Percentiles rank a stretch among this genome's conserved stretches.
phyloP scores from a whole-genome alignment of 2,113 vertebrate species.

The Meles meles region DNA sequence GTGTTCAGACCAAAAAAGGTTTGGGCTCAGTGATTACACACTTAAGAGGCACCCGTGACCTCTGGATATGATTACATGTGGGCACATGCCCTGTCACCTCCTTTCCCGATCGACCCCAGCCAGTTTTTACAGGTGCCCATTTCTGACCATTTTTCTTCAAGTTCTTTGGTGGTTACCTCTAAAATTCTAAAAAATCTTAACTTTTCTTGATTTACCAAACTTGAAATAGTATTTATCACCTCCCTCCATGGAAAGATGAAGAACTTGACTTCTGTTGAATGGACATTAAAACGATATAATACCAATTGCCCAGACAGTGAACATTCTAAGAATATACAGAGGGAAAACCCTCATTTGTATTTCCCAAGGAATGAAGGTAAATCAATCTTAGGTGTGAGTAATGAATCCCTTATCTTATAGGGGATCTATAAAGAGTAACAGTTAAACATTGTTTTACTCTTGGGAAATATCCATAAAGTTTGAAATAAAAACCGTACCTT shows the following conservation, averaged over 20 bases:
- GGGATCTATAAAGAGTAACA: not conserved
- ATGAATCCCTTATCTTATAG: not conserved
- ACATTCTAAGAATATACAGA: not conserved
- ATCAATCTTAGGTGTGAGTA: not conserved
- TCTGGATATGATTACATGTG: not conserved
- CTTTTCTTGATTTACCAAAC: not conserved
- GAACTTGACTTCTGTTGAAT: not conserved
- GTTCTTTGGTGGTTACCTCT: not conserved
- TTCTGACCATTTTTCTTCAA: not conserved
- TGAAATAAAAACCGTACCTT: slow-evolving; percentile 82
- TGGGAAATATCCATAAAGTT: not conserved
- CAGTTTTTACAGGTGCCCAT: not conserved
- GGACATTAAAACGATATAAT: not conserved
- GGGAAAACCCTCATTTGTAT: not conserved
- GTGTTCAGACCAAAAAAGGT: not conserved
- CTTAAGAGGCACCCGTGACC: not conserved
- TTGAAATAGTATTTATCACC: not conserved
- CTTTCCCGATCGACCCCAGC: not conserved
- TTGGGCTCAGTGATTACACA: not conserved
- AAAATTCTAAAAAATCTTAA: not conserved
- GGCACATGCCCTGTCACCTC: not conserved
- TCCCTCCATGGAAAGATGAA: not conserved
- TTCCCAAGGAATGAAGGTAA: not conserved
- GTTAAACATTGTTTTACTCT: not conserved
- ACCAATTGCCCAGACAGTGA: not conserved